Evolutionary conservation across 2,113 vertebrate species (phyloP).

Genomic region (Xyliphius kryptos): DNA sequence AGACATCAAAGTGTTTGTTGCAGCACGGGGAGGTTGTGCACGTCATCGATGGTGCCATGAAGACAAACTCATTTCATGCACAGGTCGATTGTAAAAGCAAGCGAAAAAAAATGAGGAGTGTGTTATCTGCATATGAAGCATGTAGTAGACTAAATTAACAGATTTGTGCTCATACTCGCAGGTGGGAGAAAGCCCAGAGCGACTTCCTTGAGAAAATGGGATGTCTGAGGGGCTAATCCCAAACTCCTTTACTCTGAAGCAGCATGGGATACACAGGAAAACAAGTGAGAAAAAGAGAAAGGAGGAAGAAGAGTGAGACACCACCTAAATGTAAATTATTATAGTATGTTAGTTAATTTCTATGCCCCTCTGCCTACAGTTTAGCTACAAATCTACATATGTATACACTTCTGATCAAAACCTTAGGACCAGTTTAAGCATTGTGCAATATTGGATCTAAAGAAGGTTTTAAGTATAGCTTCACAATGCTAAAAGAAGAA

Average conservation of each 20-base stretch:
- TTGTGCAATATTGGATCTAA: too few relatives aligned
- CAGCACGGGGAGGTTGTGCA: conserved; percentile 12
- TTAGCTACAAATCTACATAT: too few relatives aligned
- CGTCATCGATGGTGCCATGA: conserved; percentile 6
- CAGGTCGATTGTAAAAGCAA: not conserved
- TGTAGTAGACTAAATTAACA: conserved; percentile 77
- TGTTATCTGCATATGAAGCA: conserved; percentile 27
- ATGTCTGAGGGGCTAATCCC: conserved; percentile 99
- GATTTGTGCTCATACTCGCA: conserved; percentile 89
- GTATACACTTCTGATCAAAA: too few relatives aligned
- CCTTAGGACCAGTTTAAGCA: too few relatives aligned
- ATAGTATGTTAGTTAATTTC: too few relatives aligned
- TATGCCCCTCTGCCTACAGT: too few relatives aligned
- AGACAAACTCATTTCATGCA: conserved; percentile 9
- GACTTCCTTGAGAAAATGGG: conserved; percentile 96
- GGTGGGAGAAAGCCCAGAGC: conserved; percentile 93
- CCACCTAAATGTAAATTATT: not conserved
- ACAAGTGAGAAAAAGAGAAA: conserved; percentile 36
- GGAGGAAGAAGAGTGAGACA: conserved; percentile 46
- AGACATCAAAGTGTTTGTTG: conserved; percentile 16
- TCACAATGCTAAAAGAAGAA: too few relatives aligned
- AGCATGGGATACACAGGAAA: conserved; percentile 70
- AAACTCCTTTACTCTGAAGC: conserved; percentile 98
- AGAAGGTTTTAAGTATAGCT: too few relatives aligned
- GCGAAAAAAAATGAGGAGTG: not conserved